Base-by-base conservation (phyloP, 2,797 vertebrate species). In the Harpagifer antarcticus region DNA sequence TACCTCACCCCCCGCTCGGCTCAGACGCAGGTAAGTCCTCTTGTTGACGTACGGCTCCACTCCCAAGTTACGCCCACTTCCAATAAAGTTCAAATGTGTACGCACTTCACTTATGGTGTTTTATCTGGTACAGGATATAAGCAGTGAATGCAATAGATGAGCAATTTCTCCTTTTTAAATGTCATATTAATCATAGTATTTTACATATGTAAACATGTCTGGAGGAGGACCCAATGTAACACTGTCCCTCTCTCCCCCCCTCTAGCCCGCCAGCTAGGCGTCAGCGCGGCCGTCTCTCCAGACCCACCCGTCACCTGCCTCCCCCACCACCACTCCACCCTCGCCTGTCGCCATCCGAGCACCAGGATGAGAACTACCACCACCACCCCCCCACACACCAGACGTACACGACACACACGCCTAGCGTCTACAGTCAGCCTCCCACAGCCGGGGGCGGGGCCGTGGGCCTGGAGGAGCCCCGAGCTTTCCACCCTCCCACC, bases 401-500 rank as follows among this genome's bases (percentile, higher is more conserved):
- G 72, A 76, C 83, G 0, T 92, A 93, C 84, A 74, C 92, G 1
- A 76, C 90, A 0, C 92, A 94, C 72, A 88, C 91, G 1, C 92
- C 93, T 16, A 94, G 95, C 85, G 89, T 95, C 91, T 93, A 93
- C 2, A 74, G 68, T 16, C 93, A 87, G 72, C 83, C 89, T 10
- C 81, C 84, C 2, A 31, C 86, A 3, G 58, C 78, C 8, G 90
- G 83, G 11, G 68, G 79, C 0, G 84, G 71, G 1, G 86, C 53
- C 82, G 93, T 86, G 88, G 95, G 92, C 50, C 90, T 96, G 86
- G 98, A 99, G 89, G 98, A 99, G 89, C 97, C 96, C 52, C 93
- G 96, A 80, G 97, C 97, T 86, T 99, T 99, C 89, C 97, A 96
- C 85, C 96, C 97, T 33, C 97, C 98, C 14, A 95, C 96, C 76